Percentiles rank a stretch among this genome's conserved stretches.
phyloP scores from a whole-genome alignment of 2,888 invertebrate species.

The Drosophila niveifrons region DNA sequence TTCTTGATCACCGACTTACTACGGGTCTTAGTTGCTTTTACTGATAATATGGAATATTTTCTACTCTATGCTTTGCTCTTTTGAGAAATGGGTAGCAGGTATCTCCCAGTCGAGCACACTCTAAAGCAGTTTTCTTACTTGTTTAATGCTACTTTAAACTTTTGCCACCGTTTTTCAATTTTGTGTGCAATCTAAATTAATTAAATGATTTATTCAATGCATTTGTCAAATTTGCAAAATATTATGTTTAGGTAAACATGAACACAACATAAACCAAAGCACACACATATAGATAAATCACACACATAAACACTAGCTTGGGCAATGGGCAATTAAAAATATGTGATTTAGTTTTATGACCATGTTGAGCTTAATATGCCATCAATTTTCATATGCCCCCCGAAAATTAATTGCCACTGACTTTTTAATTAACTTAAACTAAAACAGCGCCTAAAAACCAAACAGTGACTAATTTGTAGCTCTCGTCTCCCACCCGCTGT shows the following conservation, averaged over 20 bases:
- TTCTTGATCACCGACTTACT: no score
- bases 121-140: no score
- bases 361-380: conserved; percentile 33
- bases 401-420: conserved; percentile 68
- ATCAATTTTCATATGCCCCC: conserved; percentile 55
- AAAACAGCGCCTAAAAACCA: conserved; percentile 45
- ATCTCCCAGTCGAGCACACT: no score
- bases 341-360: conserved; percentile 36
- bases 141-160: no score
- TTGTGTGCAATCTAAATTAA: not conserved
- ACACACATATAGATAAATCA: not conserved
- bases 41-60: no score
- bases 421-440: conserved; percentile 74
- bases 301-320: conserved; percentile 1
- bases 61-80: no score
- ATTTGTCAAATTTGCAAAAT: conserved; percentile 7
- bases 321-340: conserved; percentile 21
- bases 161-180: not conserved
- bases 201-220: conserved; percentile 13
- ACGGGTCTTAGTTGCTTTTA: no score
- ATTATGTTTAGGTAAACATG: not conserved
- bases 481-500: not conserved
- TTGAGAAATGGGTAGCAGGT: no score
- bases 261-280: not conserved
- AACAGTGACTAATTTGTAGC: conserved; percentile 47